Evolutionary conservation across 2,797 vertebrate species (phyloP), one percentile per base, ranked within the genome.

Genomic region (Odontamblyopus rebecca): DNA sequence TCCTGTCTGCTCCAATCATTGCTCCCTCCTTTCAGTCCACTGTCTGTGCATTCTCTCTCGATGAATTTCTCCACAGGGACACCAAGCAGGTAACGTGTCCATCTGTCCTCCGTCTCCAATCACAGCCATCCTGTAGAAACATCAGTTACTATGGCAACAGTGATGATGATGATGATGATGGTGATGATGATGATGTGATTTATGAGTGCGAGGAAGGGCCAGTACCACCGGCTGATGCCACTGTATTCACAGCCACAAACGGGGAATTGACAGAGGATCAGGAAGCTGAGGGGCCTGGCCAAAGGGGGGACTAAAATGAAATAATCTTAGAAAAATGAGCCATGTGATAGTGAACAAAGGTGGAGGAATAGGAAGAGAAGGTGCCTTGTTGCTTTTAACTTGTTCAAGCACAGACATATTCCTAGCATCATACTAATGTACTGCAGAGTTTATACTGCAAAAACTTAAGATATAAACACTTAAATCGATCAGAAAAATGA

Each of bases 71-170:
- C 85, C 85, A 61, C 92, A 93, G 93, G 93, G 92, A 92, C 91
- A 89, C 91, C 89, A 83, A 51, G 67, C 90, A 97, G 96, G 96
- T 96, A 98, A 95, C 85, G 73, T 89, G 75, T 91, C 75, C 88
- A 89, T 85, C 70, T 85, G 75, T 90, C 82, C 77, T 59, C 75
- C 64, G 79, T 89, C 81, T 61, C 13, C 62, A 85, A 75, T 71
- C 68, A 41, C 68, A 71, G 69, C 71, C 84, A 86, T 82, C 75
- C 71, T 71, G 80, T 54, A 73, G 64, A 83, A 75, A 57, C 72
- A 61, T 53, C 76, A 61, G 73, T 74, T 68, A 73, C 72, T 35
- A 77, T 83, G 32, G 35, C 78, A 50, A 80, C 81, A 51, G 76
- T 77, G 51, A 62, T 75, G 66, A 79, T 83, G 27, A 74, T 79